A percentile compares a stretch with the other conserved stretches of the same genome.
Evolutionary conservation across 2,113 vertebrate genomes (phyloP).

Genomic region (Cyprinodon variegatus): DNA sequence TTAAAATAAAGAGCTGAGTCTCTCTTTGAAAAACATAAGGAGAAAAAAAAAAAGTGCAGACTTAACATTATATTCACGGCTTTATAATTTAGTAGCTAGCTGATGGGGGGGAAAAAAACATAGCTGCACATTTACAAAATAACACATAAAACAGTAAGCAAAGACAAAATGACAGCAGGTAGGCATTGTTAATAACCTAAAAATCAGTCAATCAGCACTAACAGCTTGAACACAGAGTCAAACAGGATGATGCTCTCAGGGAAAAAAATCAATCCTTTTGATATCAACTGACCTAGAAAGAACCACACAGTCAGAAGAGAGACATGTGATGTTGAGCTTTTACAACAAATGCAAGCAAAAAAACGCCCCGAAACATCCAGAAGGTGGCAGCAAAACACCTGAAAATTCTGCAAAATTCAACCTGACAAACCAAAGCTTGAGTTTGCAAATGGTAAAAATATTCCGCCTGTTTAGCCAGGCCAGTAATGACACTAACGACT

Average conservation of each 20-base stretch:
- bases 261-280: conserved; percentile 26
- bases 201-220: conserved; percentile 8
- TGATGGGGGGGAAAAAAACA: conserved; percentile 17
- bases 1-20: neutral
- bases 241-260: conserved; percentile 39
- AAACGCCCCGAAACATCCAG: conserved; percentile 21
- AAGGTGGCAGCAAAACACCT: conserved; percentile 52
- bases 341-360: neutral
- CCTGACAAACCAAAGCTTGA: neutral
- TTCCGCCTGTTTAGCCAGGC: too few relatives aligned
- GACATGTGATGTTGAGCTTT: neutral
- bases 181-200: conserved; percentile 23
- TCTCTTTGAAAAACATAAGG: neutral
- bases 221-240: conserved; percentile 22
- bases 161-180: conserved; percentile 16
- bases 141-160: conserved; percentile 10
- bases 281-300: conserved; percentile 22
- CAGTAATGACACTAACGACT: too few relatives aligned
- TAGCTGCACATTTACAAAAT: conserved; percentile 17
- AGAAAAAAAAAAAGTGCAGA: neutral
- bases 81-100: conserved; percentile 31
- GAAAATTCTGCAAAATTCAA: neutral
- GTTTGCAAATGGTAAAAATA: too few relatives aligned
- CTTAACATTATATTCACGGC: neutral
- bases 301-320: neutral